These are phyloP conservation scores for Laupala kohalensis DNA, from an alignment of 1,140 invertebrate genomes.

Conservation along the genomic window DNA sequence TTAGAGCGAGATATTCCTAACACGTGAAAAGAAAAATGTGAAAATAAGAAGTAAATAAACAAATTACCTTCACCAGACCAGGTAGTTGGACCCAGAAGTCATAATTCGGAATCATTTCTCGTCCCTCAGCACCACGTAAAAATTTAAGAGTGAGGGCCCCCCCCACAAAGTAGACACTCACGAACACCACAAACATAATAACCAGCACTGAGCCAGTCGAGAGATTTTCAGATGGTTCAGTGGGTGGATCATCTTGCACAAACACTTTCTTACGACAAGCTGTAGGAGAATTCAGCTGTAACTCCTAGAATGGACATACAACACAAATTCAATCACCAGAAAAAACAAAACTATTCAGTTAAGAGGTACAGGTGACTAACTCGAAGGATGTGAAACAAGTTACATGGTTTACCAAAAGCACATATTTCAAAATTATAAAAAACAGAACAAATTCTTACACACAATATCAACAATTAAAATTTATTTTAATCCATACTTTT, in stretches of 20 bases:
- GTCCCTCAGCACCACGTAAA: slow-evolving; percentile 29
- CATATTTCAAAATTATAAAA: too few relatives aligned
- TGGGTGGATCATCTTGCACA: neutral
- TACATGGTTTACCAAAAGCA: too few relatives aligned
- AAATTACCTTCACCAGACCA: slow-evolving; percentile 24
- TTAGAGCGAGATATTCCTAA: too few relatives aligned
- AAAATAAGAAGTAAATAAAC: neutral
- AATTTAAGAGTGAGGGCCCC: slow-evolving; percentile 25
- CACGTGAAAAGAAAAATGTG: neutral
- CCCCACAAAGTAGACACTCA: slow-evolving; percentile 24
- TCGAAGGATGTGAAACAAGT: too few relatives aligned
- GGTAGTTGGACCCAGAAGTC: slow-evolving; percentile 30
- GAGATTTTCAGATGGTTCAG: slow-evolving; percentile 11
- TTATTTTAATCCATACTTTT: too few relatives aligned
- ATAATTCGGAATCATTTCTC: slow-evolving; percentile 32
- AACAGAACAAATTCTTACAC: too few relatives aligned
- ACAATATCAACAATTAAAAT: too few relatives aligned
- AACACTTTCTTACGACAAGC: neutral
- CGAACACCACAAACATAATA: slow-evolving; percentile 23
- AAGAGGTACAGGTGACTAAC: too few relatives aligned
- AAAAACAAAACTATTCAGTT: too few relatives aligned
- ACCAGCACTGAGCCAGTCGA: slow-evolving; percentile 25
- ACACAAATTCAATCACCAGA: neutral
- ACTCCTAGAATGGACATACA: neutral
- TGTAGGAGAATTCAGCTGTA: neutral